Evolutionary conservation across 2,888 invertebrate genomes (phyloP), one percentile per base, ranked within the genome.

Genomic region (Mesorhabditis belari): DNA sequence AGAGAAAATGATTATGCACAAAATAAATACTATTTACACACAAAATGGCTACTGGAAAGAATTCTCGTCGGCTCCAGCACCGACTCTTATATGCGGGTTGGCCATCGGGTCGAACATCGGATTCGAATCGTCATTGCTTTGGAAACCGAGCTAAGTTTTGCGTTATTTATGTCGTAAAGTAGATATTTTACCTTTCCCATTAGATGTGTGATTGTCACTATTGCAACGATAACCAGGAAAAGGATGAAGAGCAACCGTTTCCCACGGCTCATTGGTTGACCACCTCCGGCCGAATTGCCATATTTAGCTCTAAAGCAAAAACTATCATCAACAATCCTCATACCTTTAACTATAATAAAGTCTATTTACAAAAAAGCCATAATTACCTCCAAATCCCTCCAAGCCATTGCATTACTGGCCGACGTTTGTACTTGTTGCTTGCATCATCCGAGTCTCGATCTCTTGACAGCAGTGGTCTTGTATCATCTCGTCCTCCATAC

Each of bases 371-470:
- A 12, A 19, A n/a, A n/a, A n/a, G n/a, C n/a, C n/a, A n/a, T n/a
- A n/a, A 6, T 19, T 85, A 88, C 88, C 88, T 90, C 86, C 92
- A 89, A 91, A 92, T 92, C 76, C 91, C 87, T 58, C 88, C 87
- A 66, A 94, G 87, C 87, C 91, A 89, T 77, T 92, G 92, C 61
- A 90, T 87, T 50, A 92, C 89, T 5, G 93, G 90, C 79, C 92
- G 88, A 71, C 94, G 86, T 83, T 92, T 91, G 83, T 96, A 96
- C 84, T 96, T 95, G 81, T 92, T 90, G 79, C 91, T 91, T 84
- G 93, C 93, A 80, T 64, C 64, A 51, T 72, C 72, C 1, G 62
- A 67, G 55, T 72, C 71, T 9, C 66, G 61, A 27, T 65, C 62
- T 5, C 26, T 52, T 17, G 56, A 25, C 12, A 72, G 57, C 26